Base-by-base conservation (phyloP, 2,888 invertebrate genomes). In the Tigriopus californicus region DNA sequence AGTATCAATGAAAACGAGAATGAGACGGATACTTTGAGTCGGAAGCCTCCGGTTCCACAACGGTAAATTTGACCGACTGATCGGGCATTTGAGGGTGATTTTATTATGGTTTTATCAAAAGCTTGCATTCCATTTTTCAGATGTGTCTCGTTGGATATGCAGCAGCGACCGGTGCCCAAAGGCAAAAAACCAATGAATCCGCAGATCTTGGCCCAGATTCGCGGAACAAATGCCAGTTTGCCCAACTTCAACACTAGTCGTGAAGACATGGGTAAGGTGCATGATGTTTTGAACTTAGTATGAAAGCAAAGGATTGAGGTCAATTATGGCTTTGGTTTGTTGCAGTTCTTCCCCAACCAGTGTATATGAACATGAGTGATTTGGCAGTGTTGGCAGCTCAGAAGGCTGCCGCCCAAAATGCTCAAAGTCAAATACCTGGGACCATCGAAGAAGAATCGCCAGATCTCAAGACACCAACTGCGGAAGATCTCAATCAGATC, bases 301-400 rank as follows among this genome's bases (percentile, higher is more conserved):
- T n/a, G n/a, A n/a, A n/a, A n/a, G n/a, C n/a, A 48, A 13, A 48
- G 13, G 25, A 3, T n/a, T 51, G 25, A 11, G 3, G 6, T 22
- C 6, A 51, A 20, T 3, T 51, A 5, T 12, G 4, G 40, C 4
- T 25, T 53, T 25, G n/a, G 8, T 13, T 53, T 3, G 8, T 53
- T 56, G 13, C 22, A 69, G 69, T 69, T 63, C 66, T 69, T 59
- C 77, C 78, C 48, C 82, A 83, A 72, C 89, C 89, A 24, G 79
- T 88, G 67, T 90, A 90, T 73, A 88, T 88, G 67, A 90, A 90
- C 70, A 87, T 88, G 87, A 85, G 86, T 64, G 89, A 90, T 70
- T 73, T 89, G 69, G 86, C 85, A 24, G 81, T 79, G 66, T 76
- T 87, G 74, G 87, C 87, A 48, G 85, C 85, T 12, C 77, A 75